Evolutionary conservation across 2,888 invertebrate species (phyloP), one percentile per base, ranked within the genome.

Genomic region (Piscicola geometra): DNA sequence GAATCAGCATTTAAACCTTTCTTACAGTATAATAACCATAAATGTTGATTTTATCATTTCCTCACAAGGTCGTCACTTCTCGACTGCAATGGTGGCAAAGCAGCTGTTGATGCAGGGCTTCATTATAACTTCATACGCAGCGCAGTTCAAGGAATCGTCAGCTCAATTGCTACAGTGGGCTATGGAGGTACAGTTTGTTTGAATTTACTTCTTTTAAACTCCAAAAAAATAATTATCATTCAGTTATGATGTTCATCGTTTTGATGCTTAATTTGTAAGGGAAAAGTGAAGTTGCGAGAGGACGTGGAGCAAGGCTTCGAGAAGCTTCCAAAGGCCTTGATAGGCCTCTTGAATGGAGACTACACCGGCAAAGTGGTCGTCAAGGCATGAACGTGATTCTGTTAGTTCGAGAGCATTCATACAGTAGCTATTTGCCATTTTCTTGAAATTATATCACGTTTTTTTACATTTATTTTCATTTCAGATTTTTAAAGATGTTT

Each of bases 311-410:
- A 90, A 77, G 91, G 91, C 1, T 91, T 92, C 84, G 90, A 91
- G 79, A 90, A 90, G 80, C 90, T 90, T 88, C 90, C 90, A 1
- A 87, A 89, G 70, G 91, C 91, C 52, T 89, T 91, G 77, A 86
- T 89, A 75, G 90, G 89, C 21, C 87, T 91, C 83, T 84, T 89
- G 76, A 81, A 83, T 75, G 91, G 91, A n/a, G 88, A 89, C 81
- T 91, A 90, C 84, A 87, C 87, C 33, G 91, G 91, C 71, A 91
- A 91, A 87, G 90, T 90, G 47, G 84, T 91, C 77, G 89, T 91
- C 3, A 82, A 82, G 75, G 80, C 74, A 25, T 64, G 30, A 64
- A 47, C 9, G 50, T 15, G 50, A 15, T 47, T 47, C n/a, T n/a
- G n/a, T n/a, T n/a, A n/a, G n/a, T n/a, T n/a, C n/a, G n/a, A n/a